Evolutionary conservation across 2,888 invertebrate genomes (phyloP), one percentile per base, ranked within the genome.

Genomic region (Cephus nigrinus): DNA sequence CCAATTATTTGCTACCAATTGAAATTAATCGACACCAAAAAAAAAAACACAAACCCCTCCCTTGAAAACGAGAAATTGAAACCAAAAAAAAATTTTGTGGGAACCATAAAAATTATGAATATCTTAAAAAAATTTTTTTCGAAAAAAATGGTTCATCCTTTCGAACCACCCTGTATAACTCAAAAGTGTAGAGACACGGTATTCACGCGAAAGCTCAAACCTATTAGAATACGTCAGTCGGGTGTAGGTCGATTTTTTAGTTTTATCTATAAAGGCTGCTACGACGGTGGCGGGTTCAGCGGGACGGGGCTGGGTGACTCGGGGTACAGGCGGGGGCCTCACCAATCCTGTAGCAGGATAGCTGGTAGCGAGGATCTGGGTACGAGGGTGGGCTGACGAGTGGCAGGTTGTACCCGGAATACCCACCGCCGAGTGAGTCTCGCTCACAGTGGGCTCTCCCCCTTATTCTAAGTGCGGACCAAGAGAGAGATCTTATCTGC

Each of bases 381-480:
- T 85, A 87, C 84, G 86, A 88, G 90, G 90, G 91, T 91, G 91
- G 89, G 87, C 90, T 88, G 91, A 89, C 89, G 90, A 91, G 90
- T 90, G 90, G 90, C 90, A 91, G 90, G 90, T 89, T 89, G 88
- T 89, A 89, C 87, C 87, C 87, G 88, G 90, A 89, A 91, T 91
- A 89, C 89, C 90, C 90, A 89, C 90, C 90, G 90, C 88, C 87
- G 89, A 80, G 40, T 55, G 40, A 55, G 74, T 84, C 83, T 84
- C 82, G 83, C 90, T 85, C 90, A 88, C 89, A 89, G 87, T 90
- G 90, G 88, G 88, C 87, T 87, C 87, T 83, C 82, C 85, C 84
- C 86, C 87, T 78, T 80, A 79, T 79, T 78, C 79, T 79, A 81
- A 83, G 81, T 82, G 82, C 80, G 76, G 78, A 76, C 75, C 81